These are phyloP conservation scores for Phocides pigmalion DNA, from an alignment of 1,140 invertebrate genomes.

Conservation along the genomic window DNA sequence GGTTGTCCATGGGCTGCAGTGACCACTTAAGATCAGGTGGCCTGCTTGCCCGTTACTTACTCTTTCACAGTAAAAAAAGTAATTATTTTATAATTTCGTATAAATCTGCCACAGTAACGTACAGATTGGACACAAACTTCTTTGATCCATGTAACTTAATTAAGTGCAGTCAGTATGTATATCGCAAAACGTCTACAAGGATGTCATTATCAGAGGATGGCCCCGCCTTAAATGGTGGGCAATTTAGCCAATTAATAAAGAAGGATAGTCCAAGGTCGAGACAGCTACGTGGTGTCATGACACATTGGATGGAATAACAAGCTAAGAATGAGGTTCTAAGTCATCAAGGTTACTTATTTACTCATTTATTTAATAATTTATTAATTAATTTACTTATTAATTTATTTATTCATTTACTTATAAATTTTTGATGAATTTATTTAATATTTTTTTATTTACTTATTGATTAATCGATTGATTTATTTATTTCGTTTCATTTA, in stretches of 20 bases:
- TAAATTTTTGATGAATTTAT: too few species aligned
- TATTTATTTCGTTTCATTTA: too few species aligned
- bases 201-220: conserved; percentile 19
- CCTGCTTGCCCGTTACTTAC: too few species aligned
- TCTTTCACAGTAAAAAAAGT: too few species aligned
- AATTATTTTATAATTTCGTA: too few species aligned
- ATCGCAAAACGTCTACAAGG: conserved; percentile 13
- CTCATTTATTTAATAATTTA: too few species aligned
- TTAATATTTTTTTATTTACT: too few species aligned
- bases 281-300: conserved; percentile 23
- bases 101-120: background rate
- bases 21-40: too few species aligned
- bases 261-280: conserved; percentile 27
- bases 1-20: too few species aligned
- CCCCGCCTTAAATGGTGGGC: conserved; percentile 26
- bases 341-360: background rate
- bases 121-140: background rate
- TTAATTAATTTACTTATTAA: too few species aligned
- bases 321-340: background rate
- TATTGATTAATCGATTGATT: too few species aligned
- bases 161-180: conserved; percentile 26
- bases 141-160: conserved; percentile 12
- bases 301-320: conserved; percentile 8
- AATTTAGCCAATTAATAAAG: conserved; percentile 33
- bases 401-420: too few species aligned